A percentile compares a stretch with the other conserved stretches of the same genome.
Evolutionary conservation across 2,888 invertebrate species (phyloP).

Genomic region (Argynnis bischoffii): DNA sequence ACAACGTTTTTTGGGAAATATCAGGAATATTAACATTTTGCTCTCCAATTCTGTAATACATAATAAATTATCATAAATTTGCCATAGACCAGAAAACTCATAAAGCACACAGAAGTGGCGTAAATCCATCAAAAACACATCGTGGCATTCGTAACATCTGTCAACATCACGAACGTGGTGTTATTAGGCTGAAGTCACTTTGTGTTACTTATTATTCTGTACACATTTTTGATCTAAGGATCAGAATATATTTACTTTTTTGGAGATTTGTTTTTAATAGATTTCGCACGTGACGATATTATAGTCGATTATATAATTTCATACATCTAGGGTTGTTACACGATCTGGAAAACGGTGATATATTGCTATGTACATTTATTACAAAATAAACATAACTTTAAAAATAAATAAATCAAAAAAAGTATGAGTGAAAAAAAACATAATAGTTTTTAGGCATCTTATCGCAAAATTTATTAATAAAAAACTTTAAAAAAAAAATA

Average conservation of each 20-base stretch:
- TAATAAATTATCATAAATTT: constrained; percentile 6
- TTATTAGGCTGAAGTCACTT: constrained; percentile 18
- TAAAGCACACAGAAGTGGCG: constrained; percentile 16
- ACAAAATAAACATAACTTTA: no score
- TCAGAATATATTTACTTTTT: constrained; percentile 6
- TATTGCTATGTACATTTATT: no score
- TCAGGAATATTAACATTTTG: no score
- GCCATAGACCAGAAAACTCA: constrained; percentile 7
- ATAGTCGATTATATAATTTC: background rate
- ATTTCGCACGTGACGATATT: constrained; percentile 6
- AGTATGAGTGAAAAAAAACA: no score
- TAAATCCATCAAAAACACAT: constrained; percentile 25
- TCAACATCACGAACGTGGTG: constrained; percentile 18
- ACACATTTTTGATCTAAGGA: constrained; percentile 12
- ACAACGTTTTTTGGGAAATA: no score
- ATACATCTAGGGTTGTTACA: background rate
- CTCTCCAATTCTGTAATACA: background rate
- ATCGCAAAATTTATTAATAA: no score
- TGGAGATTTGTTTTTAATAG: constrained; percentile 16
- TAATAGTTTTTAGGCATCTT: no score
- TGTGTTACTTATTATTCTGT: constrained; percentile 23
- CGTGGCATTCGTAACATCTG: constrained; percentile 18
- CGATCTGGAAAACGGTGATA: no score
- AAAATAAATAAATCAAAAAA: no score
- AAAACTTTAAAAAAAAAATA: no score